Evolutionary conservation across 64 coral and sea anemone species (phyloP), one percentile per base, ranked within the genome.

Genomic region (Actinia equina): DNA sequence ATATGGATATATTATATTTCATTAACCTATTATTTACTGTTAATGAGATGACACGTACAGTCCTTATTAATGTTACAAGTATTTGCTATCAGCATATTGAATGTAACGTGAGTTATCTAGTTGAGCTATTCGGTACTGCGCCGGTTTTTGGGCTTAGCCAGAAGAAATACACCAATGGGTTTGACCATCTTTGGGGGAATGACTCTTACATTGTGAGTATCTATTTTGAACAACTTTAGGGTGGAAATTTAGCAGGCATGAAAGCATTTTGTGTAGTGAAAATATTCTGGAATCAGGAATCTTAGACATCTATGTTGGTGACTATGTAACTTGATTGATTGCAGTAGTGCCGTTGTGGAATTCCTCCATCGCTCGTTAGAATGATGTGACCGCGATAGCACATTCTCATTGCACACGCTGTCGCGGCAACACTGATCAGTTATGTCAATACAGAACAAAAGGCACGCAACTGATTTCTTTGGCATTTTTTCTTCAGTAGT

Each of bases 351-450:
- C 69, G 23, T 26, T 3, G 14, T 30, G 69, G 69, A 74, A 74
- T 74, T 74, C 27, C 69, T 74, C 11, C 25, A 74, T 74, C 25
- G 26, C 69, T 74, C 69, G 69, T 74, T 74, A 74, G 69, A 74
- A 74, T 74, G 25, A 74, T 74, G 11, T 74, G 69, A 74, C 69
- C 69, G 69, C 69, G 69, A 26, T 74, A 74, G n/a, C 69, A 25
- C 26, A 74, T 74, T 74, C 27, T 30, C 41, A 74, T 26, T 26
- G 69, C 69, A 74, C 69, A 74, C 69, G 25, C 69, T 74, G 69
- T 25, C 8, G 26, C 27, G 69, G 23, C 11, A 74, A 74, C n/a
- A 14, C 23, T 25, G 69, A 74, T 74, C 3, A 26, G 41, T 65
- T 18, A 30, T 74, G 69, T 74, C 69, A 74, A 27, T 14, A 74